A percentile compares a stretch with the other conserved stretches of the same genome.
These are phyloP conservation scores for Falco punctatus DNA, from an alignment of 2,113 vertebrate species.

Conservation along the genomic window DNA sequence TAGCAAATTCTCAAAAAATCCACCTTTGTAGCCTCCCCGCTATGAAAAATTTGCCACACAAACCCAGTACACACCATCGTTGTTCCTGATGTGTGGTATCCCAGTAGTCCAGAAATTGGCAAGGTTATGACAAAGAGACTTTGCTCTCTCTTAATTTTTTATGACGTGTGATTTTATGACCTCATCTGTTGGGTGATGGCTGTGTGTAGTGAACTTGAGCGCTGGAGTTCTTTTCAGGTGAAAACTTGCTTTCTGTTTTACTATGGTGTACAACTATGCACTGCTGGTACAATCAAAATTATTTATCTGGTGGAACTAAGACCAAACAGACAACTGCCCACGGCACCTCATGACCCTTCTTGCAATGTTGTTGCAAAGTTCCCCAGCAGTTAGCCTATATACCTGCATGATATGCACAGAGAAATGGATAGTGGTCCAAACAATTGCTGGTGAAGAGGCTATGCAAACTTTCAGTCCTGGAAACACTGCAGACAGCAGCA, in stretches of 20 bases:
- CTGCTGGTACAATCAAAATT: neutral
- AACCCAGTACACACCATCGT: neutral
- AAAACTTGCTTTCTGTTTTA: neutral
- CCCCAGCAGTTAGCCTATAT: neutral
- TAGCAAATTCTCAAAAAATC: neutral
- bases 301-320: neutral
- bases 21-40: fast-evolving
- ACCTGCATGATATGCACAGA: neutral
- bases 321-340: neutral
- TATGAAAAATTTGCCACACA: neutral
- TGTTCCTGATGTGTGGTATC: neutral
- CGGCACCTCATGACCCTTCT: neutral
- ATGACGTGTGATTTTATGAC: neutral
- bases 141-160: fast-evolving
- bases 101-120: neutral
- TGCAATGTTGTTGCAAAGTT: neutral
- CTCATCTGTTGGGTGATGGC: neutral
- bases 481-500: neutral
- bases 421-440: neutral
- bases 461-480: neutral
- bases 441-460: neutral
- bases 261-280: neutral
- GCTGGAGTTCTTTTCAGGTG: neutral
- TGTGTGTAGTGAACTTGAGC: neutral
- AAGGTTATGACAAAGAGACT: neutral